These are phyloP conservation scores for Coecobrya sp. DNA, from an alignment of 2,888 invertebrate genomes.

Conservation along the genomic window DNA sequence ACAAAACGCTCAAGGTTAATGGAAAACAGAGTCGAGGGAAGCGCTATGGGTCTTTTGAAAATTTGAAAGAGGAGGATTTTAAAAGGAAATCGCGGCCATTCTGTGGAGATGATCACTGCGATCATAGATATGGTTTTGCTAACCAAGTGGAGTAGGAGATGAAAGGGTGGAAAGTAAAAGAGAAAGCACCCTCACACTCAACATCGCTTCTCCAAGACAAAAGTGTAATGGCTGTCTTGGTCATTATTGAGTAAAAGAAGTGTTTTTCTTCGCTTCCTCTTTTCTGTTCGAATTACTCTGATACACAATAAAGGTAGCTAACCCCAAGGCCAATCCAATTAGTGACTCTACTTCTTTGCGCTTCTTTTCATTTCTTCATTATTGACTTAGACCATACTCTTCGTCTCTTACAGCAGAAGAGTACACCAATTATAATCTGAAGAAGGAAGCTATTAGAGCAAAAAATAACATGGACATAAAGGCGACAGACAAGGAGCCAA, in stretches of 20 bases:
- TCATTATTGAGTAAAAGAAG: not conserved
- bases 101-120: not conserved
- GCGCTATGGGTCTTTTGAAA: too few relatives aligned
- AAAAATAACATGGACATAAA: not conserved
- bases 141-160: not conserved
- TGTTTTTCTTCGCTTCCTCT: conserved; percentile 30
- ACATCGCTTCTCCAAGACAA: not conserved
- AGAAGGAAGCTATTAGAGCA: not conserved
- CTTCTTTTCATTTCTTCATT: not conserved
- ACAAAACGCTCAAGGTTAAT: not conserved
- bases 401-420: not conserved
- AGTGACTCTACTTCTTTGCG: conserved; percentile 23
- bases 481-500: not conserved
- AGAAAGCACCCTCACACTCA: not conserved
- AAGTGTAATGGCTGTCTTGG: not conserved
- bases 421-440: not conserved
- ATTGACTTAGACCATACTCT: not conserved
- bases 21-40: not conserved
- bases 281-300: not conserved
- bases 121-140: not conserved
- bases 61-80: not conserved
- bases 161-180: not conserved
- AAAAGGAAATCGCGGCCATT: too few relatives aligned
- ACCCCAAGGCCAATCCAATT: conserved; percentile 58
- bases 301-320: conserved; percentile 41